Evolutionary conservation across 2,888 invertebrate species (phyloP).

Genomic region (Polymixis flavicincta): DNA sequence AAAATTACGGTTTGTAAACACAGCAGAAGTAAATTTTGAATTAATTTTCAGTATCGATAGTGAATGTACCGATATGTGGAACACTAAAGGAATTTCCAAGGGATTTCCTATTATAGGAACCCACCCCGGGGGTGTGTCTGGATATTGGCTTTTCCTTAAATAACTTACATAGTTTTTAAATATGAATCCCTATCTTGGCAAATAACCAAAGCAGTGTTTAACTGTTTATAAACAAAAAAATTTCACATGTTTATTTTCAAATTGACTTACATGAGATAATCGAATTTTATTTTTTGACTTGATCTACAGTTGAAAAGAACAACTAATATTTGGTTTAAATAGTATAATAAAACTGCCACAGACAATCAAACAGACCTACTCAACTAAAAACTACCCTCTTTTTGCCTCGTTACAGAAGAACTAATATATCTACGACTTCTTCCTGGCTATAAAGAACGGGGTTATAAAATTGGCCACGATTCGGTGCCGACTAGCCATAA

Average conservation of each 20-base stretch:
- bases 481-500: conserved; percentile 60
- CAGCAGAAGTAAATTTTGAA: background rate
- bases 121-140: conserved; percentile 18
- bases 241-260: background rate
- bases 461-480: conserved; percentile 61
- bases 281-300: background rate
- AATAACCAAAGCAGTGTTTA: background rate
- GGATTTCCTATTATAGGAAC: conserved; percentile 11
- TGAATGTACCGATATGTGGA: background rate
- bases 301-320: background rate
- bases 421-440: conserved; percentile 32
- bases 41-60: background rate
- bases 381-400: conserved; percentile 11
- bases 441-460: conserved; percentile 50
- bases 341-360: background rate
- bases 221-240: background rate
- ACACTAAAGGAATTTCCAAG: conserved; percentile 17
- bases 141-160: conserved; percentile 12
- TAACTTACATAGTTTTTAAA: conserved; percentile 3
- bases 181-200: background rate
- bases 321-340: background rate
- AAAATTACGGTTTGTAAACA: background rate
- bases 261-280: background rate
- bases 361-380: conserved; percentile 2
- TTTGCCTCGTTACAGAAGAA: conserved; percentile 12